Evolutionary conservation across 2,113 vertebrate species (phyloP).

Genomic region (Trematomus loennbergii): DNA sequence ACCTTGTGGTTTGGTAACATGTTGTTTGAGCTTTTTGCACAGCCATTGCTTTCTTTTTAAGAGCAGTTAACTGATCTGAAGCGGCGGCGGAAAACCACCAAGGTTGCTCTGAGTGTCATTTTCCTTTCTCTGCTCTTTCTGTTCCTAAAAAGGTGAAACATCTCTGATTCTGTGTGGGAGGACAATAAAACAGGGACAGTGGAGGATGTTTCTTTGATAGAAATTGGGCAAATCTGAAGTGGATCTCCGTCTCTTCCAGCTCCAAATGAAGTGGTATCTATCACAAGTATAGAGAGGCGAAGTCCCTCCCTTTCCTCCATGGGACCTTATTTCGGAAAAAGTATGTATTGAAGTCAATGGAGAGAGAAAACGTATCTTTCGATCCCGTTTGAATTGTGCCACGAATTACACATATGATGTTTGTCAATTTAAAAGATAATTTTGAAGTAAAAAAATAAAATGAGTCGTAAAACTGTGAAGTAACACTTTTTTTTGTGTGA

Average conservation of each 20-base stretch:
- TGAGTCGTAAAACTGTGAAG: no score
- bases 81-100: slow-evolving; percentile 41
- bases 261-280: not conserved
- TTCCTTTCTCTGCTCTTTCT: slow-evolving; percentile 44
- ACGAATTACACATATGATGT: no score
- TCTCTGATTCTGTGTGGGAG: slow-evolving; percentile 29
- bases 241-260: not conserved
- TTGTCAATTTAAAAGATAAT: no score
- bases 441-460: no score
- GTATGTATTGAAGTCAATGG: no score
- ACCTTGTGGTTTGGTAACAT: slow-evolving; percentile 58
- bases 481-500: no score
- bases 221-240: slow-evolving; percentile 11
- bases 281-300: no score
- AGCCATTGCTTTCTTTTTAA: slow-evolving; percentile 34
- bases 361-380: no score
- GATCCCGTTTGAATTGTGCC: no score
- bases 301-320: no score
- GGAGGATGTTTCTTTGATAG: slow-evolving; percentile 41
- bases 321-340: no score
- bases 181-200: not conserved
- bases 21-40: slow-evolving; percentile 22
- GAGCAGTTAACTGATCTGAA: slow-evolving; percentile 50
- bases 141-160: slow-evolving; percentile 4
- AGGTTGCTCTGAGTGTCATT: slow-evolving; percentile 42